Percentiles rank a stretch among this genome's conserved stretches.
These are phyloP conservation scores for Harpegnathos saltator DNA, from an alignment of 1,140 invertebrate species.

Conservation along the genomic window DNA sequence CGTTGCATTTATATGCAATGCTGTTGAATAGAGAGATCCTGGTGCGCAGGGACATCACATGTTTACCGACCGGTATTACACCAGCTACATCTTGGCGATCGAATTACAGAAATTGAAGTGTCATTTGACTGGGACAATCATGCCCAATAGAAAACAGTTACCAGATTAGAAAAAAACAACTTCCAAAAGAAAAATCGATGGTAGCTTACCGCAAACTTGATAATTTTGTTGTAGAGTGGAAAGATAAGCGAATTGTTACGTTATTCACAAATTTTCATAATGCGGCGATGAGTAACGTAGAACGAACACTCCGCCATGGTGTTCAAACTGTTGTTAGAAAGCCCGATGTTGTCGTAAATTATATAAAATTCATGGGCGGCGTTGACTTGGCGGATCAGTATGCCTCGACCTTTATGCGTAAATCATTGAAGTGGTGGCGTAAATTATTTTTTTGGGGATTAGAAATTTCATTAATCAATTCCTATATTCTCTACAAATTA, in stretches of 20 bases:
- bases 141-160: too few species aligned
- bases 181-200: conserved; percentile 31
- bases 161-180: too few species aligned
- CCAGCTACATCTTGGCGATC: too few species aligned
- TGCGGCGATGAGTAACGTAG: conserved; percentile 16
- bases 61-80: too few species aligned
- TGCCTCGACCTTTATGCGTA: conserved; percentile 65
- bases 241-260: conserved; percentile 67
- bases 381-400: conserved; percentile 45
- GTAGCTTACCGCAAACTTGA: too few species aligned
- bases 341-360: conserved; percentile 36
- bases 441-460: conserved; percentile 61
- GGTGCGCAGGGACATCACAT: conserved; percentile 42
- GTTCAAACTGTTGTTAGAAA: conserved; percentile 29
- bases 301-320: background rate
- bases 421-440: conserved; percentile 70
- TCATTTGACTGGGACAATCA: too few species aligned
- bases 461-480: conserved; percentile 48
- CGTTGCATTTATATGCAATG: conserved; percentile 17
- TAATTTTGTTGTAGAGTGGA: conserved; percentile 61
- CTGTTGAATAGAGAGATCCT: conserved; percentile 7
- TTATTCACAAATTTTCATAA: conserved; percentile 57
- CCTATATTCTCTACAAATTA: conserved; percentile 33
- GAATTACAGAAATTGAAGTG: too few species aligned
- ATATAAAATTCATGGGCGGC: conserved; percentile 47